Evolutionary conservation across 2,888 invertebrate species (phyloP).

Genomic region (Onthophagus sagittarius): DNA sequence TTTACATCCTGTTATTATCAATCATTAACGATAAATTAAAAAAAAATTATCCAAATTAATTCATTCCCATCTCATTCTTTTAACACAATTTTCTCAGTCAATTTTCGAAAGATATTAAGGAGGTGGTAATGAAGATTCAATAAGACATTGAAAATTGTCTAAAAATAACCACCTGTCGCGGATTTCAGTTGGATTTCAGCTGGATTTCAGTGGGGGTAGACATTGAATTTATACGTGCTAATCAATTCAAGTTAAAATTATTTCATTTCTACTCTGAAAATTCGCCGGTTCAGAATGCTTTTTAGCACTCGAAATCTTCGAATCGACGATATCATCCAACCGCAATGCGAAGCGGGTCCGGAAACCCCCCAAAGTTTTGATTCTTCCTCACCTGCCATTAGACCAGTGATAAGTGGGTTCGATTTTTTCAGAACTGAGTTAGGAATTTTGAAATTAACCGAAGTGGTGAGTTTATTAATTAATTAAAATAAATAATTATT

Average conservation of each 20-base stretch:
- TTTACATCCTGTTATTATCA: background rate
- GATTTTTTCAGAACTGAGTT: conserved; percentile 69
- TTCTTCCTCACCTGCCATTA: background rate
- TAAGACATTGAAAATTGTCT: background rate
- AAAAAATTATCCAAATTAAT: too few species aligned
- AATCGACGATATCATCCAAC: background rate
- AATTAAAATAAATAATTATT: background rate
- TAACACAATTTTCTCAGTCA: background rate
- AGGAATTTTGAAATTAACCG: conserved; percentile 70
- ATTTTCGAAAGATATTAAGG: background rate
- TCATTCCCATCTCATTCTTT: background rate
- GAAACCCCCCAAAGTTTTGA: background rate
- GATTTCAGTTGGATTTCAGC: too few species aligned
- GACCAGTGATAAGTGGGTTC: conserved; percentile 36
- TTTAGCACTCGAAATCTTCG: background rate
- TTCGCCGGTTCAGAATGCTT: background rate
- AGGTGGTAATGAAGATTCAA: conserved; percentile 4
- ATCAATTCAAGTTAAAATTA: background rate
- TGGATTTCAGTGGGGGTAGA: background rate
- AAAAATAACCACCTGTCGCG: conserved; percentile 1
- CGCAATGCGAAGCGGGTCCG: background rate
- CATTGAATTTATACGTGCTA: conserved; percentile 10
- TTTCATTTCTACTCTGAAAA: background rate
- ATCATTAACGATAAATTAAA: background rate
- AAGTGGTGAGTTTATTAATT: conserved; percentile 60